These are phyloP conservation scores for Macrobrachium nipponense DNA, from an alignment of 1,140 invertebrate species.

Conservation along the genomic window DNA sequence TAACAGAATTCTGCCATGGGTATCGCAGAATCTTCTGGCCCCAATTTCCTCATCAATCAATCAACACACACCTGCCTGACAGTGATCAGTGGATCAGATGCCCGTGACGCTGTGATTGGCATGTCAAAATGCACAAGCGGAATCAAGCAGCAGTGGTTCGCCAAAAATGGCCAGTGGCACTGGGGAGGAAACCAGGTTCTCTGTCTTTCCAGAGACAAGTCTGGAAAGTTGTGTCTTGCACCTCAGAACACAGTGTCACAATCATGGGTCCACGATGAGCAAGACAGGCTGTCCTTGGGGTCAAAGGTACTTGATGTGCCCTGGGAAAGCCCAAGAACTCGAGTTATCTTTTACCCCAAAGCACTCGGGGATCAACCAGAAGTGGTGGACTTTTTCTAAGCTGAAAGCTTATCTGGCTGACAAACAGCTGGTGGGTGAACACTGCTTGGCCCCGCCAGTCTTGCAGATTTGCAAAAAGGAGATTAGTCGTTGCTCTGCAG, in stretches of 20 bases:
- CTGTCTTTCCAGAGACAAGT: slow-evolving; percentile 10
- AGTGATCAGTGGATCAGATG: slow-evolving; percentile 16
- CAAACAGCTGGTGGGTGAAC: too few relatives aligned
- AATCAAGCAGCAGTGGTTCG: slow-evolving; percentile 33
- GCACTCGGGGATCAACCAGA: not conserved
- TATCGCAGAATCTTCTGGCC: not conserved
- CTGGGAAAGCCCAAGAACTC: not conserved
- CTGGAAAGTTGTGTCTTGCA: not conserved
- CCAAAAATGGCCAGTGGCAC: slow-evolving; percentile 12
- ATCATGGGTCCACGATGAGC: not conserved
- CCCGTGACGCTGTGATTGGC: slow-evolving; percentile 26
- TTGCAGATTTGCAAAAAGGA: too few relatives aligned
- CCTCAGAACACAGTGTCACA: too few relatives aligned
- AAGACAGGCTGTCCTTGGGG: not conserved
- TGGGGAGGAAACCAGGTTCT: slow-evolving; percentile 30
- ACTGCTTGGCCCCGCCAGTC: too few relatives aligned
- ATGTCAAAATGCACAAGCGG: slow-evolving; percentile 10
- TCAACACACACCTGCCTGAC: slow-evolving; percentile 39
- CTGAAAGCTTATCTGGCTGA: not conserved
- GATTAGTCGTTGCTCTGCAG: too few relatives aligned
- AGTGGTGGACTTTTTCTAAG: slow-evolving; percentile 2
- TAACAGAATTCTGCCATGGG: not conserved
- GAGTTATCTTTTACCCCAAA: not conserved
- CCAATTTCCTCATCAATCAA: slow-evolving; percentile 37
- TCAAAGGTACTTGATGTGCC: not conserved